Evolutionary conservation across 2,797 vertebrate species (phyloP).

Genomic region (Clarias laeviceps): DNA sequence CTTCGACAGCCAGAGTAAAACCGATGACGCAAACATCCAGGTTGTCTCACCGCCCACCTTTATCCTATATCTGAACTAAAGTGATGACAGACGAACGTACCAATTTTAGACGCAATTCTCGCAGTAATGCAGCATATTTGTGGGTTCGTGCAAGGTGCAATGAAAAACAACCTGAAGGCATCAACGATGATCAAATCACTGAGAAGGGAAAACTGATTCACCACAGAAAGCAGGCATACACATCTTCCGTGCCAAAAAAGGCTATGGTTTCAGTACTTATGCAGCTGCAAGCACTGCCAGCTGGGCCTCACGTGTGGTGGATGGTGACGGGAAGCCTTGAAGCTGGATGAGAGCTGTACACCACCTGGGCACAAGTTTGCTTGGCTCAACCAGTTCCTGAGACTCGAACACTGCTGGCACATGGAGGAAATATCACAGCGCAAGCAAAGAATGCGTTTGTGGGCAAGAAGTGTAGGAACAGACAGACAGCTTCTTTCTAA

Average conservation of each 20-base stretch:
- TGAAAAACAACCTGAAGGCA: constrained; percentile 30
- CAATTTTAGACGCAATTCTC: constrained; percentile 7
- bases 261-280: constrained; percentile 48
- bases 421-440: constrained; percentile 16
- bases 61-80: constrained; percentile 23
- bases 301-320: constrained; percentile 42
- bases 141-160: constrained; percentile 15
- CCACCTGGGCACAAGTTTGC: constrained; percentile 55
- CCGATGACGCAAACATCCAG: constrained; percentile 22
- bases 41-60: constrained; percentile 14
- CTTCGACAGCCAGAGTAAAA: constrained; percentile 11
- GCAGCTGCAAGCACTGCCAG: constrained; percentile 53
- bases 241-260: constrained; percentile 47
- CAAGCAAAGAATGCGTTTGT: constrained; percentile 52
- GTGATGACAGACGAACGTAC: constrained; percentile 10
- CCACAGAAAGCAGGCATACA: constrained; percentile 45
- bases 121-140: constrained; percentile 12
- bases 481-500: constrained; percentile 52
- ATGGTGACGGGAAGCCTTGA: constrained; percentile 42
- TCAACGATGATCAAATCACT: constrained; percentile 27
- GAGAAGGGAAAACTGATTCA: constrained; percentile 36
- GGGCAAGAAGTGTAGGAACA: constrained; percentile 57
- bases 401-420: constrained; percentile 49
- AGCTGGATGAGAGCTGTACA: constrained; percentile 46
- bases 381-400: constrained; percentile 27